phyloP scores from a whole-genome alignment of 1,140 invertebrate species.

The Anastrepha ludens region DNA sequence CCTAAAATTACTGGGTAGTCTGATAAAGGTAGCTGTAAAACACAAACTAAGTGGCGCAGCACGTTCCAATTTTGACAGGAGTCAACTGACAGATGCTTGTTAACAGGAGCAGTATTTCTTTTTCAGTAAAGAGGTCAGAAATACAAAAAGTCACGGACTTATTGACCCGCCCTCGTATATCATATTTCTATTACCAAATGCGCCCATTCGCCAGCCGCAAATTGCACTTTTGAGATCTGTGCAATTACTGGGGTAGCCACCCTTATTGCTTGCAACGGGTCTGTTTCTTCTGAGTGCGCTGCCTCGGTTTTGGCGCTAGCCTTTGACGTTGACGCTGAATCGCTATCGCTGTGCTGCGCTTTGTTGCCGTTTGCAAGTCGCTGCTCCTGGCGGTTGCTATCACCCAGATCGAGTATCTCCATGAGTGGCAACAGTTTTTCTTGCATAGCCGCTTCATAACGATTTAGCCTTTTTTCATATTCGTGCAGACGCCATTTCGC shows the following conservation, averaged over 20 bases:
- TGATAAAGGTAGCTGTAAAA: no score
- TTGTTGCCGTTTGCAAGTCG: not conserved
- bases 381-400: slow-evolving; percentile 6
- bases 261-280: not conserved
- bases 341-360: not conserved
- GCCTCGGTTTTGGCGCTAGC: not conserved
- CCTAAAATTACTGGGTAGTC: no score
- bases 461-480: slow-evolving; percentile 57
- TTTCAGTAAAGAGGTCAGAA: no score
- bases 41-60: no score
- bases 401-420: slow-evolving; percentile 62
- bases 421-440: slow-evolving; percentile 65
- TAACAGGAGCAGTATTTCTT: no score
- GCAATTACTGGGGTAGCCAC: slow-evolving; percentile 60
- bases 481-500: slow-evolving; percentile 65
- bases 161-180: no score
- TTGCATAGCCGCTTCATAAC: slow-evolving; percentile 59
- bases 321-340: not conserved
- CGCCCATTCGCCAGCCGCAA: slow-evolving; percentile 80
- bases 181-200: slow-evolving; percentile 76
- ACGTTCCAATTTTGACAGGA: no score
- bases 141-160: no score
- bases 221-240: slow-evolving; percentile 75
- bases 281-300: slow-evolving; percentile 56
- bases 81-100: no score